These are phyloP conservation scores for Cerceris ruficornis DNA, from an alignment of 2,888 invertebrate genomes.

Conservation along the genomic window DNA sequence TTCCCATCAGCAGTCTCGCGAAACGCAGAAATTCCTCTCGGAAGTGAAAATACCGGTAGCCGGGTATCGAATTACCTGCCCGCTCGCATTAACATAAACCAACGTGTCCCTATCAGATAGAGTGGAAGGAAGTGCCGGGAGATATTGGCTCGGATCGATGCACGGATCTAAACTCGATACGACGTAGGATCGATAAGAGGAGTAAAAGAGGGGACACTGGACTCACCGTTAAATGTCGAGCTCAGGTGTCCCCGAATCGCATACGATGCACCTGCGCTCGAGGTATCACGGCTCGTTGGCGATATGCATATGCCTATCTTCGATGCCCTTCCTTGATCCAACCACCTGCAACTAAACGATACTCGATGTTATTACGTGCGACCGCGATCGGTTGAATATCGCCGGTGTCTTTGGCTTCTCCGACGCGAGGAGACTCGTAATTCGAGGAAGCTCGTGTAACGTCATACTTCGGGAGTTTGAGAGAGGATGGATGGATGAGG, in stretches of 20 bases:
- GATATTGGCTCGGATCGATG: slow-evolving; percentile 6
- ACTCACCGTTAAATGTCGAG: slow-evolving; percentile 21
- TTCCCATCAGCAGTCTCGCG: no score
- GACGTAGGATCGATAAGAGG: slow-evolving; percentile 15
- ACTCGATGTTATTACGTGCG: slow-evolving; percentile 42
- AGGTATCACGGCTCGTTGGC: slow-evolving; percentile 54
- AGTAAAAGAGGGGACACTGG: slow-evolving; percentile 9
- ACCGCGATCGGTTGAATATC: slow-evolving; percentile 30
- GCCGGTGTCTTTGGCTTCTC: slow-evolving; percentile 1
- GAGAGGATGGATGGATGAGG: no score
- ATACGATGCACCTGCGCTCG: slow-evolving; percentile 57
- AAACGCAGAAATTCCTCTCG: slow-evolving; percentile 4
- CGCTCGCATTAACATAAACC: slow-evolving; percentile 21
- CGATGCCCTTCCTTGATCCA: slow-evolving; percentile 24
- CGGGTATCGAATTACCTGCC: slow-evolving; percentile 3
- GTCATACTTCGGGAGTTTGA: no score
- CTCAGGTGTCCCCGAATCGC: slow-evolving; percentile 57
- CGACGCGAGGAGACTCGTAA: no score
- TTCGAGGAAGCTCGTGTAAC: no score
- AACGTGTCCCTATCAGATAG: slow-evolving; percentile 22
- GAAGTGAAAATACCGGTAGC: slow-evolving; percentile 11
- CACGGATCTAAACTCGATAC: slow-evolving; percentile 28
- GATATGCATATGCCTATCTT: slow-evolving; percentile 6
- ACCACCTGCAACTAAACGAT: slow-evolving; percentile 51
- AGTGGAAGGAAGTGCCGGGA: background rate